Conservation (phyloP, 2,888 invertebrate species). For the Leptodirus hochenwartii region DNA sequence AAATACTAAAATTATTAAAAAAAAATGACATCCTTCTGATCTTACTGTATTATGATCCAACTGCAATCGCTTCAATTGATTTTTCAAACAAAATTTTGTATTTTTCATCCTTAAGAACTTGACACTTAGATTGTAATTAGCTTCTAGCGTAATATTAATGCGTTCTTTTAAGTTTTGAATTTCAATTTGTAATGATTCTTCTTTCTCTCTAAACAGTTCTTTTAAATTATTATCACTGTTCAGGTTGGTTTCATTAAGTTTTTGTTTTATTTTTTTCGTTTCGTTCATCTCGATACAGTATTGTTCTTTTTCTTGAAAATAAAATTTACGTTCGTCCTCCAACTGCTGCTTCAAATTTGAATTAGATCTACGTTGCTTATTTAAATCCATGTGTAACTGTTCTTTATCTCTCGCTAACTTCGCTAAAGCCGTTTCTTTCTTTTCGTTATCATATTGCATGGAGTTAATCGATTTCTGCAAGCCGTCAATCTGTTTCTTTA, state of each 20-base stretch:
- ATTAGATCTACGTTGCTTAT: conserved; percentile 30
- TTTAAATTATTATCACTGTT: conserved; percentile 9
- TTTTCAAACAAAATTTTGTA: conserved; percentile 23
- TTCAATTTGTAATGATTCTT: no score
- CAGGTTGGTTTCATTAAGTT: conserved; percentile 7
- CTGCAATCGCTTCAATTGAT: conserved; percentile 19
- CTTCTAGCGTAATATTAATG: conserved; percentile 24
- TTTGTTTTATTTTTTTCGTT: conserved; percentile 21
- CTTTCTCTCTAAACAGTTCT: no score
- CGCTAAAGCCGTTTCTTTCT: conserved; percentile 30
- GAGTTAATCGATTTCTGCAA: conserved; percentile 27
- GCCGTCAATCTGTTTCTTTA: conserved; percentile 26
- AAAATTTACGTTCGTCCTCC: conserved; percentile 34
- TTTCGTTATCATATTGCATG: conserved; percentile 28
- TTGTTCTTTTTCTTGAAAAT: conserved; percentile 34
- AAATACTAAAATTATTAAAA: conserved; percentile 11
- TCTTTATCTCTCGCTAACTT: conserved; percentile 32
- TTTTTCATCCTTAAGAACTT: conserved; percentile 28
- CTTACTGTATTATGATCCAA: conserved; percentile 20
- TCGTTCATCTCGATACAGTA: conserved; percentile 31
- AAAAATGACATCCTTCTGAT: neutral
- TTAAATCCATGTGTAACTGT: conserved; percentile 29
- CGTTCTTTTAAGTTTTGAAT: conserved; percentile 21
- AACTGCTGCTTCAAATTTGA: conserved; percentile 32
- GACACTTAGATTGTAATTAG: conserved; percentile 27